A percentile compares a stretch with the other conserved stretches of the same genome.
Conservation (phyloP, 2,113 vertebrate genomes). For the Sclerurus mexicanus region DNA sequence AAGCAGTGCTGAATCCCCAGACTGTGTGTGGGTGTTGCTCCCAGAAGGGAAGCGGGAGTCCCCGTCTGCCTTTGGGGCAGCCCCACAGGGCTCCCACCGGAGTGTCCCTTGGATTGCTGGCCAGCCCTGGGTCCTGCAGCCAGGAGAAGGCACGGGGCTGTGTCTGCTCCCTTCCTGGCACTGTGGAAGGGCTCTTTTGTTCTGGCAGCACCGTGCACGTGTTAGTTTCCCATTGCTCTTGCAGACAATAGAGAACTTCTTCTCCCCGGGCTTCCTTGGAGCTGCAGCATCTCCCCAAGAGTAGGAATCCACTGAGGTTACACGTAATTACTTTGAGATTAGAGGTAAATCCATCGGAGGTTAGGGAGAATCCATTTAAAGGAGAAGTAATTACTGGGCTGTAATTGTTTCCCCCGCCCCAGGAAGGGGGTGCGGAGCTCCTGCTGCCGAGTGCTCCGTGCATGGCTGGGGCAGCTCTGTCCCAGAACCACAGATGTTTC, state of each 20-base stretch:
- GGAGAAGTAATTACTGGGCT: conserved; percentile 64
- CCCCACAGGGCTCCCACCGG: not conserved
- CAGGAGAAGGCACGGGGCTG: not conserved
- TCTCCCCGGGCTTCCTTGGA: conserved; percentile 12
- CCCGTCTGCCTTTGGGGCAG: not conserved
- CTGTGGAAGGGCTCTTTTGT: not conserved
- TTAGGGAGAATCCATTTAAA: conserved; percentile 57
- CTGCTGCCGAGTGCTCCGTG: not conserved
- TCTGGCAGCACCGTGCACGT: not conserved
- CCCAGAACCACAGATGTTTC: not conserved
- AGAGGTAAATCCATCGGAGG: conserved; percentile 60
- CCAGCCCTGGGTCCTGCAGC: not conserved
- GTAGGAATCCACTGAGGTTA: conserved; percentile 46
- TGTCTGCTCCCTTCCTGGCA: not conserved
- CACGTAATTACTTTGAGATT: conserved; percentile 70
- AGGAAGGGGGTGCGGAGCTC: not conserved
- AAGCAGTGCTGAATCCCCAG: not conserved
- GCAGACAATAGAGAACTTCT: conserved; percentile 37
- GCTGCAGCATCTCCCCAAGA: not conserved
- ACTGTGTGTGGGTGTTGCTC: not conserved
- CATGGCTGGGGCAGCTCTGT: rapidly evolving
- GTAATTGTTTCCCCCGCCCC: conserved; percentile 52
- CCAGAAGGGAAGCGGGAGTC: rapidly evolving
- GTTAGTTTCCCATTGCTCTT: not conserved
- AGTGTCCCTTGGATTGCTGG: not conserved